Percentiles rank a stretch among this genome's conserved stretches.
phyloP scores from a whole-genome alignment of 2,113 vertebrate genomes.

The Atlantisia rogersi region DNA sequence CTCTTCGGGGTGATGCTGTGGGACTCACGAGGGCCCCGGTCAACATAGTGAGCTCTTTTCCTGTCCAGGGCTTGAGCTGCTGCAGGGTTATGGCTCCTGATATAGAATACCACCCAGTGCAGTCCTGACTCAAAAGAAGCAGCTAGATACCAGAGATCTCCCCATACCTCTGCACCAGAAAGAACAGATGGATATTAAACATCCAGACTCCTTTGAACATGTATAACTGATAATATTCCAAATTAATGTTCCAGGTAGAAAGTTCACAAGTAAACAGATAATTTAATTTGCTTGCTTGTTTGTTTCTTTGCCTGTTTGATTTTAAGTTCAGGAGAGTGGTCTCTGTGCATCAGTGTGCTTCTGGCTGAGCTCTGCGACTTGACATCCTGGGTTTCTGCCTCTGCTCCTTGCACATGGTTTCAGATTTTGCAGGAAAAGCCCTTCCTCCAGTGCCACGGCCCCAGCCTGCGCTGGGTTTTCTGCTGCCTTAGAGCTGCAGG shows the following conservation, averaged over 20 bases:
- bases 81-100: not conserved
- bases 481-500: not conserved
- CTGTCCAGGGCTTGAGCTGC: not conserved
- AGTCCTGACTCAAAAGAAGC: not conserved
- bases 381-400: not conserved
- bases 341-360: not conserved
- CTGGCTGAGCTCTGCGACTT: not conserved
- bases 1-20: not conserved
- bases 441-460: not conserved
- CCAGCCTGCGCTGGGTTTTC: not conserved
- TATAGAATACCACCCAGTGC: not conserved
- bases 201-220: not conserved
- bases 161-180: not conserved
- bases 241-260: not conserved
- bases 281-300: not conserved
- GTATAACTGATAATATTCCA: not conserved
- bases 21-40: accelerated
- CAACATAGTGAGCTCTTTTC: not conserved
- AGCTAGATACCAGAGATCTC: not conserved
- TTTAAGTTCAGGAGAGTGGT: not conserved
- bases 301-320: not conserved
- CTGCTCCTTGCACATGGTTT: not conserved
- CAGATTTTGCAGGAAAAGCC: not conserved
- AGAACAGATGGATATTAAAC: not conserved
- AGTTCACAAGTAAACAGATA: not conserved